Evolutionary conservation across 2,888 invertebrate genomes (phyloP).

Genomic region (Kryphioiulus occultus): DNA sequence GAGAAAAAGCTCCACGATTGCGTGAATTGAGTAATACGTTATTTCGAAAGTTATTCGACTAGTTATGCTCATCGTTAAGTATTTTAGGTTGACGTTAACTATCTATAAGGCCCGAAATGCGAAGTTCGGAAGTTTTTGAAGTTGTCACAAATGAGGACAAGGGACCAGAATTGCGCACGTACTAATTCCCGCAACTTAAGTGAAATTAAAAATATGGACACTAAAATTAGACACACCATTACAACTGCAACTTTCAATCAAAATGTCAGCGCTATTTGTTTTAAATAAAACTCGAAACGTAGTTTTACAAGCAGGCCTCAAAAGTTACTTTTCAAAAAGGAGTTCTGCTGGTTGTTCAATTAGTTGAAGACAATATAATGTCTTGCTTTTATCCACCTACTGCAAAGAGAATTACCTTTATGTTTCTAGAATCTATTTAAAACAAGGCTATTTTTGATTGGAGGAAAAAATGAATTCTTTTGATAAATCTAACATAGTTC

Average conservation of each 20-base stretch:
- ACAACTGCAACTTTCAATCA: neutral
- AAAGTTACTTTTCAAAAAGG: too few species aligned
- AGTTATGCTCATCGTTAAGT: neutral
- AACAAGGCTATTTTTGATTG: too few species aligned
- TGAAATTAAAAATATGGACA: neutral
- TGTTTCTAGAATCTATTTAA: too few species aligned
- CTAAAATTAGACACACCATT: neutral
- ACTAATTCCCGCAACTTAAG: neutral
- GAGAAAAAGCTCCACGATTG: neutral
- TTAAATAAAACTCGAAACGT: neutral
- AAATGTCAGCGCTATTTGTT: neutral
- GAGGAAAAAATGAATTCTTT: too few species aligned
- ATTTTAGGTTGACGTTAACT: neutral
- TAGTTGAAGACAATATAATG: neutral
- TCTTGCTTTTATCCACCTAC: neutral
- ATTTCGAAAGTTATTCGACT: neutral
- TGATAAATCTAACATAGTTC: too few species aligned
- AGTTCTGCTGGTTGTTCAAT: neutral
- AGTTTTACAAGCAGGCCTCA: neutral
- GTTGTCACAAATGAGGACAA: constrained; percentile 18
- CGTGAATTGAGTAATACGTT: neutral
- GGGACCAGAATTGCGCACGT: neutral
- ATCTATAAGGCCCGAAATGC: constrained; percentile 7
- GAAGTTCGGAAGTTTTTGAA: neutral
- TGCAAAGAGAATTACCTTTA: too few species aligned